Base-by-base conservation (phyloP, 1,140 invertebrate species). In the Mesaphorura yosii region DNA sequence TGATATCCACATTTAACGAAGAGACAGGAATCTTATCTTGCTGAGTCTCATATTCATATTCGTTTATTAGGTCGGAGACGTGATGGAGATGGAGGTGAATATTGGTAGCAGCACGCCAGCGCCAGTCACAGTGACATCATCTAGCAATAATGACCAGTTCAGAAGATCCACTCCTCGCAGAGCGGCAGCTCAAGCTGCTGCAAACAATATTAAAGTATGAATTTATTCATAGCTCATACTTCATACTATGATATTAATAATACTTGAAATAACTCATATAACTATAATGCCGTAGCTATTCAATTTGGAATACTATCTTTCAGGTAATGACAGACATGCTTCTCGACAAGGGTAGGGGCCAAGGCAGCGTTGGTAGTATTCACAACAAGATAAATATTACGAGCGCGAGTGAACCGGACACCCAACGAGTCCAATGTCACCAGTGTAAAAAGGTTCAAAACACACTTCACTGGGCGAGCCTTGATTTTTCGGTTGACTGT, bases 171-270 rank as follows among this genome's bases (percentile, higher is more conserved):
- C 53, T 23, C 65, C 66, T 23, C 55, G 64, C 44, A 40, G 65
- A 53, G 55, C 55, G 50, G 66, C 66, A 42, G 66, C 66, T n/a
- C 59, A 61, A 41, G 62, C 53, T 42, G 65, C 66, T 7, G 65
- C 63, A 44, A 60, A 56, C 49, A 61, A 64, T 51, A 66, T 67
- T 27, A 65, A 63, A 63, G 66, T 67, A 59, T 37, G n/a, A 51
- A 28, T 25, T 26, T 46, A 7, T 10, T 17, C 40, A 42, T 17
- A 42, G 6, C 19, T 22, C 10, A 42, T 25, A 12, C 10, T 20
- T n/a, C 19, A 3, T n/a, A 23, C 20, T 10, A 2, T 5, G 17
- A 20, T 14, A 48, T 6, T 45, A 47, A 51, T 42, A 7, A 7
- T 31, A 58, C 28, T 31, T 38, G n/a, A n/a, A n/a, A n/a, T n/a